phyloP scores from a whole-genome alignment of 2,797 vertebrate species.

The Astyanax mexicanus region DNA sequence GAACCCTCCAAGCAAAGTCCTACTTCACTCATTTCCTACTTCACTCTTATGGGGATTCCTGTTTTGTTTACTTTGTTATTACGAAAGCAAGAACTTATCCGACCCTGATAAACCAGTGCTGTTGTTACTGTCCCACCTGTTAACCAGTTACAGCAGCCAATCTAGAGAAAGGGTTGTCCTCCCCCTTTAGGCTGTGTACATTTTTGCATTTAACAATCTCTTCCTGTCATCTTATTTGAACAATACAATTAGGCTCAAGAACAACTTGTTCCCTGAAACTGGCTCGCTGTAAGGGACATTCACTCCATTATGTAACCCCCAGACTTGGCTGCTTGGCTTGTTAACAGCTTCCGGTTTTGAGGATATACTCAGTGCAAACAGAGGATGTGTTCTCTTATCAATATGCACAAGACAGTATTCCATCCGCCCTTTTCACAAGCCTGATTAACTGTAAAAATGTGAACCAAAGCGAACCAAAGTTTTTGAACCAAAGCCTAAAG shows the following conservation, averaged over 20 bases:
- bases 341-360: slow-evolving; percentile 42
- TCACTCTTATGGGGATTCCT: too few species aligned
- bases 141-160: neutral
- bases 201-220: slow-evolving; percentile 26
- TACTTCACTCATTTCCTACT: too few species aligned
- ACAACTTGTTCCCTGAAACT: slow-evolving; percentile 33
- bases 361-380: slow-evolving; percentile 24
- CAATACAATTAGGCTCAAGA: slow-evolving; percentile 2
- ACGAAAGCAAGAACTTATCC: too few species aligned
- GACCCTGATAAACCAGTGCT: neutral
- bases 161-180: slow-evolving; percentile 11
- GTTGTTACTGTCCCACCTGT: neutral
- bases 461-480: neutral
- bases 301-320: slow-evolving; percentile 33
- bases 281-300: slow-evolving; percentile 4
- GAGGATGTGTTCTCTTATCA: slow-evolving; percentile 56
- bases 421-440: slow-evolving; percentile 59
- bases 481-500: too few species aligned
- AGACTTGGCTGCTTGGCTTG: slow-evolving; percentile 41
- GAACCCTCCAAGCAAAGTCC: too few species aligned
- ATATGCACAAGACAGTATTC: slow-evolving; percentile 46
- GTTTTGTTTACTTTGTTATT: too few species aligned
- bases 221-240: slow-evolving; percentile 11
- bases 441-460: slow-evolving; percentile 16
- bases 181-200: slow-evolving; percentile 12